These are phyloP conservation scores for Leptopilina drosophilae DNA, from an alignment of 2,888 invertebrate genomes.

Conservation along the genomic window DNA sequence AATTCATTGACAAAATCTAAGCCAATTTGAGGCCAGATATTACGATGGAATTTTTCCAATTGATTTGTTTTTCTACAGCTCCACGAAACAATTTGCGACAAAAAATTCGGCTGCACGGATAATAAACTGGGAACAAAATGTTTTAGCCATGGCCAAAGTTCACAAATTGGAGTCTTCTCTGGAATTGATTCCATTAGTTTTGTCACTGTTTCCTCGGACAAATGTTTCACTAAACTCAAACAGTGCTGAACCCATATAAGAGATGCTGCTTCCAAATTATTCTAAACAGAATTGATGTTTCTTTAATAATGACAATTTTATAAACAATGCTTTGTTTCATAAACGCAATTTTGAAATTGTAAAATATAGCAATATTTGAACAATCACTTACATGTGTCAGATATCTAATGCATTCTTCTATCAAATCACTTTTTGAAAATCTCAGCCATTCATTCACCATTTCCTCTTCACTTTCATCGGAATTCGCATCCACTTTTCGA, in stretches of 20 bases:
- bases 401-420: constrained; percentile 73
- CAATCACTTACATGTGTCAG: constrained; percentile 72
- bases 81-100: constrained; percentile 68
- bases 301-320: constrained; percentile 23
- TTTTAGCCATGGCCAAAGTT: constrained; percentile 69
- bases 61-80: constrained; percentile 63
- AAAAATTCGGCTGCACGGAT: constrained; percentile 63
- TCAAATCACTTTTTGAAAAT: constrained; percentile 75
- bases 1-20: constrained; percentile 74
- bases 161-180: constrained; percentile 54
- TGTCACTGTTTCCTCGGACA: constrained; percentile 61
- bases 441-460: constrained; percentile 74
- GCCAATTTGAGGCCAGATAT: constrained; percentile 67
- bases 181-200: constrained; percentile 66
- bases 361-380: too few relatives aligned
- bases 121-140: constrained; percentile 70
- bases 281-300: constrained; percentile 56
- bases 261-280: constrained; percentile 69
- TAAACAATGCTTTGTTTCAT: too few relatives aligned
- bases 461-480: constrained; percentile 56
- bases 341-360: too few relatives aligned
- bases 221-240: constrained; percentile 60
- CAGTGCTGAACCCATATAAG: constrained; percentile 74
- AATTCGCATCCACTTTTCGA: constrained; percentile 57
- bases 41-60: constrained; percentile 63